phyloP scores from a whole-genome alignment of 2,113 vertebrate genomes.

The Cichladusa arquata region DNA sequence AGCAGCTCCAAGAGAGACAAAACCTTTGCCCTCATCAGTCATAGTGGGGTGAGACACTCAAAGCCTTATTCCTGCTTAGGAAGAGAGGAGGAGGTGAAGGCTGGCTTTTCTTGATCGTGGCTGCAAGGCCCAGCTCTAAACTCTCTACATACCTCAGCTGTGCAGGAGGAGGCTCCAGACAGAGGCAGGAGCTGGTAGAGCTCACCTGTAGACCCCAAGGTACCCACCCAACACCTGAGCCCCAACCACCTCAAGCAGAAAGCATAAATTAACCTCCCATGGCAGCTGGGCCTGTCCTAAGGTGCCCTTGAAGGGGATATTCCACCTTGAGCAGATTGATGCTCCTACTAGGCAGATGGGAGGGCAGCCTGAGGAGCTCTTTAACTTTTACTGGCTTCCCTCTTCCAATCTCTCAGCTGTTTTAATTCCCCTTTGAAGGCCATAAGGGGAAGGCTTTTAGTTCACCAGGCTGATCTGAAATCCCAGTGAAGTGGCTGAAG shows the following conservation, averaged over 20 bases:
- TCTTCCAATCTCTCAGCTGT: neutral
- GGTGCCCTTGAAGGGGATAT: neutral
- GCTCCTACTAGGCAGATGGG: neutral
- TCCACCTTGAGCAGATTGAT: neutral
- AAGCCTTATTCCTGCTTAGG: neutral
- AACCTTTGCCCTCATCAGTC: neutral
- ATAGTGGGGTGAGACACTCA: fast-evolving
- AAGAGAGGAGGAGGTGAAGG: fast-evolving
- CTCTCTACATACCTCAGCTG: fast-evolving
- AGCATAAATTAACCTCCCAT: neutral
- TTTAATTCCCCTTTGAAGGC: conserved; percentile 33
- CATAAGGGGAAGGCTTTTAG: neutral
- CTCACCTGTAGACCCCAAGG: neutral
- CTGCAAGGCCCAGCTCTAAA: neutral
- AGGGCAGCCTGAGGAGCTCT: neutral
- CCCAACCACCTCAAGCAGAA: neutral
- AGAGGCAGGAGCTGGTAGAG: neutral
- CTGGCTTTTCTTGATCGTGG: neutral
- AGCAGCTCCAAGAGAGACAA: neutral
- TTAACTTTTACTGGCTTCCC: neutral
- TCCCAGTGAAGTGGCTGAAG: neutral
- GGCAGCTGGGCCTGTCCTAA: neutral
- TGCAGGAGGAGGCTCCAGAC: neutral
- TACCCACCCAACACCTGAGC: neutral
- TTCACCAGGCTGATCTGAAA: neutral